Evolutionary conservation across 2,113 vertebrate species (phyloP), one percentile per base, ranked within the genome.

Genomic region (Cacatua alba): DNA sequence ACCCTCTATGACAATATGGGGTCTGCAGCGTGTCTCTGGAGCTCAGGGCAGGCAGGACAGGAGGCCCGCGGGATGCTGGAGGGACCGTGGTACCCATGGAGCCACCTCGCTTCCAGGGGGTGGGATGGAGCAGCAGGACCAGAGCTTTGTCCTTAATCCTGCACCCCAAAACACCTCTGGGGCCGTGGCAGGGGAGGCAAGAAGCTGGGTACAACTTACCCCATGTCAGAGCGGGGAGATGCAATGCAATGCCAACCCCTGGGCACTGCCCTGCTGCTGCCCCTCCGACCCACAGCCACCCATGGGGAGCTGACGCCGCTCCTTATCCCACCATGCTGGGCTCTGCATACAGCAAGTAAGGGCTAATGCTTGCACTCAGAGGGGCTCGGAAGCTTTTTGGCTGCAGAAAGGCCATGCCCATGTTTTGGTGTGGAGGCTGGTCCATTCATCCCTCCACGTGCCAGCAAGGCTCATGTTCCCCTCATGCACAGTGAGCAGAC

Each of bases 81-180:
- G 79, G 82, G 59, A 55, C 59, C 1, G 7, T 6, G 59, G 82
- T 37, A 67, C 41, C 17, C 67, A 17, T 1, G 26, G 79, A 76
- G 69, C 25, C 31, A 5, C 33, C 75, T 37, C 4, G 2, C 41
- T 37, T 33, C 7, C 4, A 6, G 46, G 49, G 2, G 41, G 15
- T 37, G 82, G 55, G 79, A 85, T 21, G 63, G 75, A 88, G 39
- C 52, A 60, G 80, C 68, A 46, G 89, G 71, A 55, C 26, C 62
- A 49, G 70, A 84, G 51, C 81, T 86, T 39, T 65, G 72, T 43
- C 82, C 52, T 37, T 19, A 25, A 15, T 51, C 43, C 72, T 48
- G 51, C 9, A 1, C 37, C 82, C 80, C 3, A 0, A 17, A 63
- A 82, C 43, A 17, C 44, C 29, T 0, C 1, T 0, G 0, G 0